phyloP scores from a whole-genome alignment of 2,113 vertebrate genomes.

The Datnioides undecimradiatus region DNA sequence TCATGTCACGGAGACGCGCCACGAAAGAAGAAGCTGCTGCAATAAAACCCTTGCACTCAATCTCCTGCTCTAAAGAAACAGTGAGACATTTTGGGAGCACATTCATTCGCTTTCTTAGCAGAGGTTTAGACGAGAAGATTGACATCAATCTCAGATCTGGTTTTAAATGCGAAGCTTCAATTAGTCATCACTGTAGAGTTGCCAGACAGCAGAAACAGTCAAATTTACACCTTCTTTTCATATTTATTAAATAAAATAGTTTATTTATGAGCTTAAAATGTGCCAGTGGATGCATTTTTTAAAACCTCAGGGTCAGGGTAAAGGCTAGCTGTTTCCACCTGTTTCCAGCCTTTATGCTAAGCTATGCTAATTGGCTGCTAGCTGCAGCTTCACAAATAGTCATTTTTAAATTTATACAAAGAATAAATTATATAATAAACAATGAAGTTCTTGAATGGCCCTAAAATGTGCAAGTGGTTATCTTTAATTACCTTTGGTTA shows the following conservation, averaged over 20 bases:
- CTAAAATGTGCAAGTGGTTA: background rate
- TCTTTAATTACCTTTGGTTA: background rate
- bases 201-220: background rate
- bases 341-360: background rate
- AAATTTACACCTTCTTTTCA: no score
- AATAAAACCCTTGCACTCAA: no score
- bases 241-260: no score
- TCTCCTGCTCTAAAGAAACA: background rate
- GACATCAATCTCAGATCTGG: background rate
- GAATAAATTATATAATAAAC: no score
- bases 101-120: background rate
- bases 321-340: background rate
- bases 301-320: background rate
- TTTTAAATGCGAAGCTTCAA: background rate
- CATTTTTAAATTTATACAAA: no score
- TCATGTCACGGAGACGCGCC: background rate
- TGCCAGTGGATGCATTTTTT: background rate
- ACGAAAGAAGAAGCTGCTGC: conserved; percentile 17
- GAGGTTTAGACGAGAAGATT: background rate
- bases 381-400: background rate
- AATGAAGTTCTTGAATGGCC: no score
- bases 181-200: no score
- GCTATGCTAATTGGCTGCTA: background rate
- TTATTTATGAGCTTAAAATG: background rate
- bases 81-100: background rate